Evolutionary conservation across 2,797 vertebrate species (phyloP).

Genomic region (Taeniopygia guttata): DNA sequence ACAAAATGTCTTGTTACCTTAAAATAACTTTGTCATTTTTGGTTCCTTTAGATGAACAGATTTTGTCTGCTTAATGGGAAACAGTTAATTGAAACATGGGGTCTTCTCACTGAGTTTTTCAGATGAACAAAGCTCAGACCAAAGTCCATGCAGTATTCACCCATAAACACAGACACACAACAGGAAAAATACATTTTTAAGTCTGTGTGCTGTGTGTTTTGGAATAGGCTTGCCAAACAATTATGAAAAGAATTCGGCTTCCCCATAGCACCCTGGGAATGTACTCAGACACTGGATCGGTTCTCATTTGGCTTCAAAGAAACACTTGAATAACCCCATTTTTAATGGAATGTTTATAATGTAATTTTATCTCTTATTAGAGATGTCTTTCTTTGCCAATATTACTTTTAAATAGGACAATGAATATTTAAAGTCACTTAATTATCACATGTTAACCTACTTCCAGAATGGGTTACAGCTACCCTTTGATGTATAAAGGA

Average conservation of each 20-base stretch:
- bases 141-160: constrained; percentile 41
- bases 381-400: constrained; percentile 18
- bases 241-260: constrained; percentile 31
- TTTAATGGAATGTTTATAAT: constrained; percentile 28
- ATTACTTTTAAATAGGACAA: constrained; percentile 50
- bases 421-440: constrained; percentile 67
- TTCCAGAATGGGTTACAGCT: constrained; percentile 33
- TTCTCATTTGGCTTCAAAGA: constrained; percentile 38
- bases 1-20: not conserved
- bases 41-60: not conserved
- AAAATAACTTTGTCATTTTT: constrained; percentile 3
- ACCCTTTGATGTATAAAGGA: constrained; percentile 51
- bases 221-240: constrained; percentile 44
- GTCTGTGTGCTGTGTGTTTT: not conserved
- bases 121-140: constrained; percentile 36
- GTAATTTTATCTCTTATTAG: constrained; percentile 18
- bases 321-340: constrained; percentile 13
- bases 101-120: not conserved
- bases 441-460: constrained; percentile 55
- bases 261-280: constrained; percentile 7
- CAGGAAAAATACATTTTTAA: constrained; percentile 37
- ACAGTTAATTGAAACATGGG: constrained; percentile 34
- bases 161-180: constrained; percentile 36
- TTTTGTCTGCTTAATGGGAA: constrained; percentile 32
- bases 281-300: not conserved